Conservation (phyloP, 2,888 invertebrate species). For the Amphipoea lucens region DNA sequence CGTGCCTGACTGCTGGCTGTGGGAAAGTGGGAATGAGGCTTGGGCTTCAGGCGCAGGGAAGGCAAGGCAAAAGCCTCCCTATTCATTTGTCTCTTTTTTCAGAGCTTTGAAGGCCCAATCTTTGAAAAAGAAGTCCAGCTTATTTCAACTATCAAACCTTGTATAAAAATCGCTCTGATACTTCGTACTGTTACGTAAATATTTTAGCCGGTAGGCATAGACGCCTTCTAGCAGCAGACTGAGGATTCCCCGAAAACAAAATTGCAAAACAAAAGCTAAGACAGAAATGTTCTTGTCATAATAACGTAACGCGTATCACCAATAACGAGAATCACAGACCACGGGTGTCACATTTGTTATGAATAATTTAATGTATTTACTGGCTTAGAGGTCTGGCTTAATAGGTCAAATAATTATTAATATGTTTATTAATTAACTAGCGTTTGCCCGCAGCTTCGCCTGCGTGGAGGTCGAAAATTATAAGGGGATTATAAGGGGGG, state of each 20-base stretch:
- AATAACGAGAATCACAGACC: neutral
- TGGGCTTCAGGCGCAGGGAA: neutral
- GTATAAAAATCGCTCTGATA: neutral
- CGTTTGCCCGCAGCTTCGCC: neutral
- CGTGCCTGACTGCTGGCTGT: neutral
- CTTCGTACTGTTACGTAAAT: neutral
- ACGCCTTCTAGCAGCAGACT: no score
- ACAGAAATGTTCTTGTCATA: neutral
- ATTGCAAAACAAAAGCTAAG: neutral
- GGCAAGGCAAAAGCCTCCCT: neutral
- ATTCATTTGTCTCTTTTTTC: neutral
- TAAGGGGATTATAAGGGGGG: no score
- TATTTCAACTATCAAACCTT: neutral
- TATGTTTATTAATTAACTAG: neutral
- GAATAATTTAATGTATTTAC: slow-evolving; percentile 17
- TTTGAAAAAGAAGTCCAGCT: neutral
- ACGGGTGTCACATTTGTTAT: neutral
- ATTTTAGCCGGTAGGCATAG: neutral
- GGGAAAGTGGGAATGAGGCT: neutral
- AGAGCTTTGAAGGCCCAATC: neutral
- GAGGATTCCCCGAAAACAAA: neutral
- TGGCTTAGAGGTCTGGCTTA: neutral
- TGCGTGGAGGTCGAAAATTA: neutral
- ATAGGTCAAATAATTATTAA: slow-evolving; percentile 19
- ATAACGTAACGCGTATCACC: no score